Evolutionary conservation across 2,888 invertebrate species (phyloP).

Genomic region (Cerastis rubricosa): DNA sequence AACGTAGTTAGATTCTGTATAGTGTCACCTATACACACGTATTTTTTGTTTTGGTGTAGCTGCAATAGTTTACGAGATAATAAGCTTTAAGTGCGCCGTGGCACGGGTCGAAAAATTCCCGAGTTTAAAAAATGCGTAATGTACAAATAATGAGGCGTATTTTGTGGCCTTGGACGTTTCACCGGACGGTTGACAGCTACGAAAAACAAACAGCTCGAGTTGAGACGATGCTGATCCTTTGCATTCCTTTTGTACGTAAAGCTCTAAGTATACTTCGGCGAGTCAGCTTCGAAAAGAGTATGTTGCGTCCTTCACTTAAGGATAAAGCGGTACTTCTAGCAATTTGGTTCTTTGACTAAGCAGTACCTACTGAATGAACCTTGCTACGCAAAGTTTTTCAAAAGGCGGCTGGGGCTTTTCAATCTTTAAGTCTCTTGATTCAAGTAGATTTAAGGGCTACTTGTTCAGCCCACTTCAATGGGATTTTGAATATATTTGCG

Average conservation of each 20-base stretch:
- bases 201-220: no score
- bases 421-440: constrained; percentile 5
- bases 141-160: no score
- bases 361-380: background rate
- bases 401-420: constrained; percentile 15
- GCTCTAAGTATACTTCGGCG: constrained; percentile 20
- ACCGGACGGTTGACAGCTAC: no score
- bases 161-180: no score
- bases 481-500: background rate
- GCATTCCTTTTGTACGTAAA: background rate
- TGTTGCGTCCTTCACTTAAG: constrained; percentile 22
- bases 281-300: constrained; percentile 9
- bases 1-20: no score
- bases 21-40: no score
- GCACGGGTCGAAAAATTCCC: no score
- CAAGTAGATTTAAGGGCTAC: constrained; percentile 11
- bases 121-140: no score
- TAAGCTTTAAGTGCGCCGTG: no score
- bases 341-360: constrained; percentile 37
- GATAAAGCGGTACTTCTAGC: constrained; percentile 29
- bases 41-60: no score
- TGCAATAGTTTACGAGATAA: no score
- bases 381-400: constrained; percentile 23
- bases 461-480: background rate
- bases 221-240: background rate